These are phyloP conservation scores for Chamaetylas fuelleborni DNA, from an alignment of 2,113 vertebrate species.

Conservation along the genomic window DNA sequence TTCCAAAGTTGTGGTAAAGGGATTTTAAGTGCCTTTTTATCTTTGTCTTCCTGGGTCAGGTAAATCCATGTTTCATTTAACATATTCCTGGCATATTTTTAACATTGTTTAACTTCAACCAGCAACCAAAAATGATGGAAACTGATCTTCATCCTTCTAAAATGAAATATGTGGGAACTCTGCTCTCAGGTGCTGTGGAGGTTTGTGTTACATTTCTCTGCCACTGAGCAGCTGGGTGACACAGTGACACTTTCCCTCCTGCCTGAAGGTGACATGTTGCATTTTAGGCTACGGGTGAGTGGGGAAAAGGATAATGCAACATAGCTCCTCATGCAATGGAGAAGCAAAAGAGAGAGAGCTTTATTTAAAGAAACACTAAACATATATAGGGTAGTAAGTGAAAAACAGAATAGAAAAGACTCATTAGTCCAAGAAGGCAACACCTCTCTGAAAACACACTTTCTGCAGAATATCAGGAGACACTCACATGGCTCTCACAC, in stretches of 20 bases:
- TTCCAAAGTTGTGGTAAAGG: not conserved
- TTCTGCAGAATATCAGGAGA: too few relatives aligned
- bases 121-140: not conserved
- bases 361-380: too few relatives aligned
- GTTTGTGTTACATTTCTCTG: not conserved
- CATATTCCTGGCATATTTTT: not conserved
- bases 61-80: not conserved
- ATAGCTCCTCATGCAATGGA: too few relatives aligned
- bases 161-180: not conserved
- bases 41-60: not conserved
- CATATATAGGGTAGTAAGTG: too few relatives aligned
- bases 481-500: too few relatives aligned
- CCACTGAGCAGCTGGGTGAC: accelerated
- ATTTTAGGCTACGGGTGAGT: too few relatives aligned
- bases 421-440: too few relatives aligned
- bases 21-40: not conserved
- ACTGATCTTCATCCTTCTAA: not conserved
- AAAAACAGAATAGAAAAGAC: too few relatives aligned
- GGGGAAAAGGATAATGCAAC: too few relatives aligned
- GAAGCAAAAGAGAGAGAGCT: too few relatives aligned
- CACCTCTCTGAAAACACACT: too few relatives aligned
- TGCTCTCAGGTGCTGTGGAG: not conserved
- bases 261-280: not conserved
- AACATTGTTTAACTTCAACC: not conserved
- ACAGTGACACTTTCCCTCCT: not conserved